These are phyloP conservation scores for Sebastes trivittatus DNA, from an alignment of 2,797 vertebrate species.

Conservation along the genomic window DNA sequence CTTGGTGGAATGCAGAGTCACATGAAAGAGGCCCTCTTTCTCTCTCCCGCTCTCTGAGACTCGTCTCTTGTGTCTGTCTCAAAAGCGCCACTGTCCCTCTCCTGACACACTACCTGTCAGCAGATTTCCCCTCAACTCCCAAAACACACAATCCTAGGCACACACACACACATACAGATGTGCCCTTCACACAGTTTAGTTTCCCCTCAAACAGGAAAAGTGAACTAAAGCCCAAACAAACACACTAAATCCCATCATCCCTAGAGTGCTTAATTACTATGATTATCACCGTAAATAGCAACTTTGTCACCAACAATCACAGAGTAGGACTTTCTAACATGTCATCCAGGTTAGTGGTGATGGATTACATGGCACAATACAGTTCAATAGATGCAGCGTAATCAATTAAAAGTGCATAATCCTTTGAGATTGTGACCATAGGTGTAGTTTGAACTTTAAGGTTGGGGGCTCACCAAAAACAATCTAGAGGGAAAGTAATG, in stretches of 20 bases:
- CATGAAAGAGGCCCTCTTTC: conserved; percentile 82
- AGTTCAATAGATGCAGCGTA: not conserved
- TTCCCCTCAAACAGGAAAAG: conserved; percentile 68
- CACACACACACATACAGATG: conserved; percentile 40
- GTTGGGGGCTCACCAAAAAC: no score
- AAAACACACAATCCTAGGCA: conserved; percentile 43
- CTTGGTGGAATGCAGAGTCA: conserved; percentile 84
- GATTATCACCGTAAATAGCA: conserved; percentile 70
- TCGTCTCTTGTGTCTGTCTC: conserved; percentile 77
- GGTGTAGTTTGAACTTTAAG: no score
- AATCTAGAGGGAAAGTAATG: no score
- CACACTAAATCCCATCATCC: conserved; percentile 65
- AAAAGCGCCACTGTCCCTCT: conserved; percentile 81
- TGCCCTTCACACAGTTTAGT: conserved; percentile 28
- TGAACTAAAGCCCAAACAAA: conserved; percentile 68
- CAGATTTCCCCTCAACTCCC: conserved; percentile 64
- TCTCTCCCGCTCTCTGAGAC: conserved; percentile 63
- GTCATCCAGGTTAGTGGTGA: conserved; percentile 45
- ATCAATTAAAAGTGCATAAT: conserved; percentile 20
- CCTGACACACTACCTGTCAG: conserved; percentile 79
- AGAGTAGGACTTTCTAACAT: conserved; percentile 49
- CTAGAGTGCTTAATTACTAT: conserved; percentile 71
- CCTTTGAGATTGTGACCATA: not conserved
- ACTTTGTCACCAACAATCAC: conserved; percentile 70
- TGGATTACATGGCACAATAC: not conserved